Evolutionary conservation across 2,888 invertebrate species (phyloP), one percentile per base, ranked within the genome.

Genomic region (Vesta saturnalis): DNA sequence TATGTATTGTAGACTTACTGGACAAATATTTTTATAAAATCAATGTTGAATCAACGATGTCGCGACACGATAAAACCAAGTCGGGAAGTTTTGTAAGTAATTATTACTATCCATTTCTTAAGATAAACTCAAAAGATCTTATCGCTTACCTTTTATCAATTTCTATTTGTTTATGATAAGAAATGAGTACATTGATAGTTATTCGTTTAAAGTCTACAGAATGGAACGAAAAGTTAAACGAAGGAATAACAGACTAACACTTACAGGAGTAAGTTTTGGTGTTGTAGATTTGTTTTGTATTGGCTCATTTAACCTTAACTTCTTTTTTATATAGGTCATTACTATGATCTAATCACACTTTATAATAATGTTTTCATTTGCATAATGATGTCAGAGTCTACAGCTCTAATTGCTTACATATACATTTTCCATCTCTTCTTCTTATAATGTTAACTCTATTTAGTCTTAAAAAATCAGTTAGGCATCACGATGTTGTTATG

Each of bases 31-130:
- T 54, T 30, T 16, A 58, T 55, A 18, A 21, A 49, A 49, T 56
- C 61, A 66, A 69, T 69, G 69, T 55, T 35, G 18, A 59, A 58
- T 6, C 54, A 81, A 87, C 83, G 80, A 89, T 88, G 88, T 88
- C 89, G 77, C 87, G 89, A 80, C 87, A 89, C 82, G 89, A 89
- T 83, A 89, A 88, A 85, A 86, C 86, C 67, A 89, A 89, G 81
- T 88, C 89, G 72, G 89, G 83, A 71, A 80, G 88, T 84, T 88
- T 89, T 86, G 89, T 89, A 80, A 89, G 89, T 89, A 85, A 57
- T 55, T 22, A 39, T 12, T 39, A 14, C 21, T 54, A 12, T 30
- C 1, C 23, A 16, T 55, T 21, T 15, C 12, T 22, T 21, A 23
- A 6, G n/a, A 43, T n/a, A 47, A 19, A 39, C 3, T 39, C 39